Evolutionary conservation across 2,113 vertebrate species (phyloP).

Genomic region (Cochlearius cochlearius): DNA sequence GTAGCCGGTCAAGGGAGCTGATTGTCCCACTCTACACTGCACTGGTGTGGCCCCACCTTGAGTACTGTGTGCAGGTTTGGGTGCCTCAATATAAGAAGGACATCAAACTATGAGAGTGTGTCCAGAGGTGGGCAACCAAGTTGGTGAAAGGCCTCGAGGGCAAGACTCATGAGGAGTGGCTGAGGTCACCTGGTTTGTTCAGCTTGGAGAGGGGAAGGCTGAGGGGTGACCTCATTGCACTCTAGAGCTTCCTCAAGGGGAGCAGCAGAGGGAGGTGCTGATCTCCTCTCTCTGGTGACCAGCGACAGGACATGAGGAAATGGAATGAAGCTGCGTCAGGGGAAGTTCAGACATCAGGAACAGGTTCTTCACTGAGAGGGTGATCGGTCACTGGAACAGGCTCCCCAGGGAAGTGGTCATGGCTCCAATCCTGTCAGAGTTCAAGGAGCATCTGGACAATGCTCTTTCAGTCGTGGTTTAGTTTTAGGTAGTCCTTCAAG

Average conservation of each 20-base stretch:
- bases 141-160: background rate
- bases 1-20: rapidly evolving
- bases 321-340: background rate
- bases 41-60: rapidly evolving
- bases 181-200: background rate
- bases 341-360: background rate
- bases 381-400: background rate
- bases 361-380: background rate
- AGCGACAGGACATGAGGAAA: background rate
- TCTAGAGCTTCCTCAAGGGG: background rate
- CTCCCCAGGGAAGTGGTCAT: background rate
- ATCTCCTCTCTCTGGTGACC: background rate
- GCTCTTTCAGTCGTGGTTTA: background rate
- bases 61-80: background rate
- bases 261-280: background rate
- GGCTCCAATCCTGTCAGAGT: background rate
- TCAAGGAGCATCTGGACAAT: background rate
- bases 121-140: background rate
- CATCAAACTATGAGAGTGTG: background rate
- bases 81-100: rapidly evolving
- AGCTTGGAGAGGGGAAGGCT: background rate
- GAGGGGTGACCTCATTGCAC: background rate
- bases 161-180: rapidly evolving
- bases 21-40: background rate
- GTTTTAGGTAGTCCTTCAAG: background rate